Conservation (phyloP, 2,888 invertebrate genomes). For the Heliconius erato region DNA sequence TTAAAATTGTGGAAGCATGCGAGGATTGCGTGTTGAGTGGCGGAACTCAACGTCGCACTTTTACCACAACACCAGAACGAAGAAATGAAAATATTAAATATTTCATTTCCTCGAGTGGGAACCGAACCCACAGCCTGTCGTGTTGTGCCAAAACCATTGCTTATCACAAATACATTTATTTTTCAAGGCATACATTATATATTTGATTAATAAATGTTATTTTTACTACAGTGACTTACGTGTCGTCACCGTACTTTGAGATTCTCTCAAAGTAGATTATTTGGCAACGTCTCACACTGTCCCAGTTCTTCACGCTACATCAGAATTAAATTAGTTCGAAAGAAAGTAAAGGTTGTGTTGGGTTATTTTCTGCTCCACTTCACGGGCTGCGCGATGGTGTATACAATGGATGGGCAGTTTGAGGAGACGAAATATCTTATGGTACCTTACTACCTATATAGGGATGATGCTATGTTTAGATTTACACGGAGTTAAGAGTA, state of each 20-base stretch:
- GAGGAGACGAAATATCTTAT: slow-evolving; percentile 16
- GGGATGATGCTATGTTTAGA: not conserved
- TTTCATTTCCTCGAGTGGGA: too few species aligned
- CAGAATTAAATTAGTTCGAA: slow-evolving; percentile 32
- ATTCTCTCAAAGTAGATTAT: slow-evolving; percentile 2
- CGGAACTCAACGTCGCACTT: too few species aligned
- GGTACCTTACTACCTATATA: not conserved
- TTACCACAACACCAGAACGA: too few species aligned
- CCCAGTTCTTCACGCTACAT: slow-evolving; percentile 18
- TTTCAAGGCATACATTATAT: too few species aligned
- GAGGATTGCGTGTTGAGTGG: too few species aligned
- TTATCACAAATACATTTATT: too few species aligned
- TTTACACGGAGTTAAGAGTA: not conserved
- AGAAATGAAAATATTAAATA: too few species aligned
- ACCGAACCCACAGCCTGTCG: too few species aligned
- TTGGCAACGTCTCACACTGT: slow-evolving; percentile 12
- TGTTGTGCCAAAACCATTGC: too few species aligned
- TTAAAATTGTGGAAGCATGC: too few species aligned
- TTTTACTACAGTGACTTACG: slow-evolving; percentile 3
- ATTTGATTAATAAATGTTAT: not conserved
- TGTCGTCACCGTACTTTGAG: not conserved
- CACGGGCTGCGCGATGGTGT: slow-evolving; percentile 25
- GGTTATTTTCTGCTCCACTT: slow-evolving; percentile 27
- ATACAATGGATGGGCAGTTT: slow-evolving; percentile 33
- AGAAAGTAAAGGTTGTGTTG: slow-evolving; percentile 29